phyloP scores from a whole-genome alignment of 2,113 vertebrate genomes.

The Talpa occidentalis region DNA sequence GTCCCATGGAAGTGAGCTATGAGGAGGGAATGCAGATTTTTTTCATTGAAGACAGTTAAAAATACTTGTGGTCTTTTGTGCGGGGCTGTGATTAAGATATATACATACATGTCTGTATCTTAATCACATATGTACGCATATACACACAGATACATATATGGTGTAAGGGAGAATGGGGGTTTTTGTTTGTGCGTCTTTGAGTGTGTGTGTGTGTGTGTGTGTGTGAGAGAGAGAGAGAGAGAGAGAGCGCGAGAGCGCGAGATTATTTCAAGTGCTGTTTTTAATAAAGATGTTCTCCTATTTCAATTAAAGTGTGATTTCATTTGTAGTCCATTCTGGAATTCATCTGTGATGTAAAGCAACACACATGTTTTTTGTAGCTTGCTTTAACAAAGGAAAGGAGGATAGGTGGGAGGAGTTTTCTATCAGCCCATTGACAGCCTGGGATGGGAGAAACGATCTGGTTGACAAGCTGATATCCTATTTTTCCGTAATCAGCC shows the following conservation, averaged over 20 bases:
- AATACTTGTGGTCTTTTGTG: slow-evolving; percentile 32
- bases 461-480: not conserved
- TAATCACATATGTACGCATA: not conserved
- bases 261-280: not conserved
- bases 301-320: slow-evolving; percentile 40
- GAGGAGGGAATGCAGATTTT: slow-evolving; percentile 32
- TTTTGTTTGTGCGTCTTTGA: slow-evolving; percentile 4
- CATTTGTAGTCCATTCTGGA: not conserved
- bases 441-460: not conserved
- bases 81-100: slow-evolving; percentile 26
- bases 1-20: slow-evolving; percentile 26
- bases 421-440: not conserved
- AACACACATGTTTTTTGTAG: not conserved
- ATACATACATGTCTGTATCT: not conserved
- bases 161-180: slow-evolving; percentile 23
- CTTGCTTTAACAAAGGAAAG: not conserved
- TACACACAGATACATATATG: not conserved
- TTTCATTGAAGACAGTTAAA: slow-evolving; percentile 55
- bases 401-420: not conserved
- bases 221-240: not conserved
- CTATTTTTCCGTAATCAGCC: not conserved
- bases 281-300: slow-evolving; percentile 10
- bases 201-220: too few relatives aligned
- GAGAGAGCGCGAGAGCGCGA: too few relatives aligned
- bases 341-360: not conserved